phyloP scores from a whole-genome alignment of 1,140 invertebrate genomes.

The Neomicropteryx cornuta region DNA sequence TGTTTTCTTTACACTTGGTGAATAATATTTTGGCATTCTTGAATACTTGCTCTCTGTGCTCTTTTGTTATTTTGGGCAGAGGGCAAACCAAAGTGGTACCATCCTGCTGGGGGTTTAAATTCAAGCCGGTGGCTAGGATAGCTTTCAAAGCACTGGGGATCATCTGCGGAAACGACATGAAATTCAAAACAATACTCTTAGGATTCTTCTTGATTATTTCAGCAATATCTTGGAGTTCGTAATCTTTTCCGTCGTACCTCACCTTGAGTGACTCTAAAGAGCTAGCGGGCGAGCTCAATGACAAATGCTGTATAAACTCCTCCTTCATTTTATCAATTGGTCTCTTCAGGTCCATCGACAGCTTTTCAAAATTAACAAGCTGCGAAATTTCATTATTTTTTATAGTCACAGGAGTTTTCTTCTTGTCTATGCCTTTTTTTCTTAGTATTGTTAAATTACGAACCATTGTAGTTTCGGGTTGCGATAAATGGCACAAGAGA shows the following conservation, averaged over 20 bases:
- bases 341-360: too few relatives aligned
- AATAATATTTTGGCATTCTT: constrained; percentile 80
- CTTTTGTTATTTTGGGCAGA: constrained; percentile 84
- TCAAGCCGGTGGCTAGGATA: constrained; percentile 71
- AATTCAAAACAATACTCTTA: constrained; percentile 75
- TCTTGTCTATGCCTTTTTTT: too few relatives aligned
- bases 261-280: constrained; percentile 68
- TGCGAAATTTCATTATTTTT: too few relatives aligned
- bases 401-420: too few relatives aligned
- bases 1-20: constrained; percentile 63
- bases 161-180: constrained; percentile 72
- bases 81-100: constrained; percentile 80
- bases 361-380: too few relatives aligned
- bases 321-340: constrained; percentile 65
- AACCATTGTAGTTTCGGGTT: too few relatives aligned
- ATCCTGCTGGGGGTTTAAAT: constrained; percentile 91
- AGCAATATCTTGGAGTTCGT: constrained; percentile 79
- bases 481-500: too few relatives aligned
- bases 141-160: constrained; percentile 66
- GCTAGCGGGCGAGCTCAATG: constrained; percentile 56
- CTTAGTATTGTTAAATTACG: too few relatives aligned
- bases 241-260: constrained; percentile 68
- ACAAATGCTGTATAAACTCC: constrained; percentile 69
- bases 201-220: constrained; percentile 80
- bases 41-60: constrained; percentile 75